These are phyloP conservation scores for Cremastinae sp. DNA, from an alignment of 2,888 invertebrate species.

Conservation along the genomic window DNA sequence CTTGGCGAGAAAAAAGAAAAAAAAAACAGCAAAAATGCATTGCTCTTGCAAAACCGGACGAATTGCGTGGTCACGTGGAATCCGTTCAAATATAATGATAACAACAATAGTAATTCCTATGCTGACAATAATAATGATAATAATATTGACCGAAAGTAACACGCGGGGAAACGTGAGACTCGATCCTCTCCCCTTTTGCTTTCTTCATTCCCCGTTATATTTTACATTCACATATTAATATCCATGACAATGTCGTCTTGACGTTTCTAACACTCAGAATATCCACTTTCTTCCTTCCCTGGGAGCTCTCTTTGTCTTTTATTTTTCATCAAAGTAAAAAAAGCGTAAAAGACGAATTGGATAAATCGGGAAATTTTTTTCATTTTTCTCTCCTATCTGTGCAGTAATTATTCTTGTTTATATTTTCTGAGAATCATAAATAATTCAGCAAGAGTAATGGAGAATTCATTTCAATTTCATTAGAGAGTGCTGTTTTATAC, in stretches of 20 bases:
- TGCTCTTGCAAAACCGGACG: slow-evolving; percentile 54
- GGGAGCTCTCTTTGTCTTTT: not conserved
- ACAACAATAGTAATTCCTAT: no score
- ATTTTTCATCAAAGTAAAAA: no score
- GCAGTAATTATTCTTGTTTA: no score
- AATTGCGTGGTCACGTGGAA: slow-evolving; percentile 59
- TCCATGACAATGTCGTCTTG: not conserved
- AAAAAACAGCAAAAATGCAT: slow-evolving; percentile 34
- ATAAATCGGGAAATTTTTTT: no score
- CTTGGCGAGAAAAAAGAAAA: slow-evolving; percentile 11
- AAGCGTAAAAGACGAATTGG: no score
- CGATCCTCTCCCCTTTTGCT: slow-evolving; percentile 29
- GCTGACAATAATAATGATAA: not conserved
- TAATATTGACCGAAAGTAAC: no score
- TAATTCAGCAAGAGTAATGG: no score
- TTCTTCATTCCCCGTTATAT: slow-evolving; percentile 41
- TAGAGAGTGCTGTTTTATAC: no score
- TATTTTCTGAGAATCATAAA: no score
- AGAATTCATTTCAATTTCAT: no score
- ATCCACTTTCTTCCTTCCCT: not conserved
- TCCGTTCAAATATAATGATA: slow-evolving; percentile 23
- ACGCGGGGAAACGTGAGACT: slow-evolving; percentile 55
- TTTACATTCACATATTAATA: slow-evolving; percentile 11
- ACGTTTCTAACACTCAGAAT: no score
- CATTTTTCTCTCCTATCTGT: no score